A percentile compares a stretch with the other conserved stretches of the same genome.
These are phyloP conservation scores for Scaptomyza hsui DNA, from an alignment of 1,140 invertebrate genomes.

Conservation along the genomic window DNA sequence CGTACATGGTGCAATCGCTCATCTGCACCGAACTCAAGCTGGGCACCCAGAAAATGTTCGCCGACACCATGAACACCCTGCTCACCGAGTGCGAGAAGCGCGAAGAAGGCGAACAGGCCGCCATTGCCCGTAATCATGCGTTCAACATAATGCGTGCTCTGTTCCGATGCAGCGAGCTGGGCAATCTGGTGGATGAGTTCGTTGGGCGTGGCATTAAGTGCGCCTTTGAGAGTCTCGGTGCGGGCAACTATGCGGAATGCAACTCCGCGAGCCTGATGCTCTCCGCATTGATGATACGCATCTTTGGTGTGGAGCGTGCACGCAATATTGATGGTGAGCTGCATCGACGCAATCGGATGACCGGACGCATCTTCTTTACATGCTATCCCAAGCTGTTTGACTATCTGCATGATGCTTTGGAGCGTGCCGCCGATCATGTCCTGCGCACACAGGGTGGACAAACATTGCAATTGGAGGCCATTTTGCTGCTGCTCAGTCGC, in stretches of 20 bases:
- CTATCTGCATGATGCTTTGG: neutral
- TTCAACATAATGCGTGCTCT: constrained; percentile 94
- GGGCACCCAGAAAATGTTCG: constrained; percentile 85
- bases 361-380: neutral
- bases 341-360: neutral
- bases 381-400: constrained; percentile 1
- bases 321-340: constrained; percentile 3
- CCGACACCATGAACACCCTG: constrained; percentile 86
- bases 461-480: constrained; percentile 88
- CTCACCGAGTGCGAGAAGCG: constrained; percentile 84
- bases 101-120: accelerated
- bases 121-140: constrained; percentile 89
- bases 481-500: neutral
- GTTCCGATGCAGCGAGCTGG: constrained; percentile 90
- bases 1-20: constrained; percentile 93
- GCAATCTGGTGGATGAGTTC: constrained; percentile 89
- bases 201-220: constrained; percentile 89
- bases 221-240: constrained; percentile 90
- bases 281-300: neutral
- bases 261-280: constrained; percentile 92
- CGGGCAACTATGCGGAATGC: constrained; percentile 91
- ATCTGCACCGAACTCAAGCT: constrained; percentile 89
- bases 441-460: constrained; percentile 49
- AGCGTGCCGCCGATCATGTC: neutral
- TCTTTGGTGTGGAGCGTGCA: constrained; percentile 86